Base-by-base conservation (phyloP, 2,888 invertebrate species). In the Hofmannophila pseudospretella region DNA sequence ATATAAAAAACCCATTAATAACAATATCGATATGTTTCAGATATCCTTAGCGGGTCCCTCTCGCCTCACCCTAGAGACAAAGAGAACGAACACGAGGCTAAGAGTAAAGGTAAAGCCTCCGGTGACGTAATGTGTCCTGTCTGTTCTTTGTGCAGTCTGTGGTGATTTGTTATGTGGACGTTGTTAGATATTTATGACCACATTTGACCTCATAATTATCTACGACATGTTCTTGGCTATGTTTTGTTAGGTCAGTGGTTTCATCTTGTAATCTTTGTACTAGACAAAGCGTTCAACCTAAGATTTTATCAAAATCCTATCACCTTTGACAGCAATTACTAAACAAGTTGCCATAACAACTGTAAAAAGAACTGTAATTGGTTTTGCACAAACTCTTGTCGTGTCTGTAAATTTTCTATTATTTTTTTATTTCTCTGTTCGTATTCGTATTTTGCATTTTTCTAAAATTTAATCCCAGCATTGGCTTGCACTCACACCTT, bases 1-100 rank as follows among this genome's bases (percentile, higher is more conserved):
- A n/a, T n/a, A n/a, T n/a, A n/a, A n/a, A n/a, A n/a, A n/a, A n/a
- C 23, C n/a, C 23, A 23, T 2, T 23, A 23, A n/a, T 23, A 23
- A 8, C 8, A n/a, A 8, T 4, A 23, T 23, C 51, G 65, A 63
- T 79, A 51, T 85, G 73, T 90, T 91, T 79, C 90, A 93, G 93
- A 93, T 89, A 91, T 92, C 68, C 88, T 93, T 81, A 92, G 92
- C 88, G 93, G 93, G 57, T 91, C 92, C 66, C 92, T 92, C 76
- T 87, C 85, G 52, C 85, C 86, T 36, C 85, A 81, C 58, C 58
- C 78, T 49, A 88, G 91, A 87, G 89, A 90, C 73, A 90, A 89
- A 80, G 90, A 91, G 84, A 90, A 90, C 66, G 93, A 93, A 74
- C 93, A 93, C 67, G 93, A 93, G 60, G 89, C 91, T 69, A 92